phyloP scores from a whole-genome alignment of 2,888 invertebrate genomes.

The Tachystola acroxantha region DNA sequence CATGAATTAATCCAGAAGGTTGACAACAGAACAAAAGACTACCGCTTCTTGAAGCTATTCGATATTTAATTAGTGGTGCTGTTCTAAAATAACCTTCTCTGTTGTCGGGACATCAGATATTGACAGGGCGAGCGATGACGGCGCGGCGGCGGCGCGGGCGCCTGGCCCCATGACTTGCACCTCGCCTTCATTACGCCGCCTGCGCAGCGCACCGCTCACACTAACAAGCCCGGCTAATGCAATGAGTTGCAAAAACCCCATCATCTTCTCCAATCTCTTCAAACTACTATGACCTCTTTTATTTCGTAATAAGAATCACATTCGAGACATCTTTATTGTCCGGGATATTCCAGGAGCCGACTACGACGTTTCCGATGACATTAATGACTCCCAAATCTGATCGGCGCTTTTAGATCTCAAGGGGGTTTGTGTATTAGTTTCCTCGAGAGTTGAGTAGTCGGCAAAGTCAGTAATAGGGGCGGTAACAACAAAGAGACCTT shows the following conservation, averaged over 20 bases:
- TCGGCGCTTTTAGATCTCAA: slow-evolving; percentile 51
- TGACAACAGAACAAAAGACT: slow-evolving; percentile 62
- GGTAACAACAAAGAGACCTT: slow-evolving; percentile 57
- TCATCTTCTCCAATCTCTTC: slow-evolving; percentile 22
- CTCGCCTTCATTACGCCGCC: slow-evolving; percentile 60
- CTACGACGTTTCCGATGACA: slow-evolving; percentile 61
- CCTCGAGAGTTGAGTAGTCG: slow-evolving; percentile 29
- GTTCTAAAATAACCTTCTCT: slow-evolving; percentile 70
- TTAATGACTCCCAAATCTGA: slow-evolving; percentile 64
- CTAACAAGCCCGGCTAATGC: slow-evolving; percentile 77
- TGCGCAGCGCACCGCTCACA: slow-evolving; percentile 33
- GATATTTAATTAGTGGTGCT: slow-evolving; percentile 71
- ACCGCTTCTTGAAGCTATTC: slow-evolving; percentile 56
- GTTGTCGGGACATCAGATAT: slow-evolving; percentile 66
- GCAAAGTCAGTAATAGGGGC: slow-evolving; percentile 49
- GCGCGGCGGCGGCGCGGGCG: slow-evolving; percentile 54
- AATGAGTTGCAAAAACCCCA: slow-evolving; percentile 70
- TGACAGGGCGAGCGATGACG: slow-evolving; percentile 63
- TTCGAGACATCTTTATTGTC: slow-evolving; percentile 19
- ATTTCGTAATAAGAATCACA: slow-evolving; percentile 30
- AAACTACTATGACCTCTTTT: slow-evolving; percentile 17
- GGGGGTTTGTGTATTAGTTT: slow-evolving; percentile 51
- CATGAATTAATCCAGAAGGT: slow-evolving; percentile 17
- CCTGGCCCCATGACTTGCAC: slow-evolving; percentile 68
- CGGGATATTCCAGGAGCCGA: slow-evolving; percentile 51